Evolutionary conservation across 2,113 vertebrate genomes (phyloP).

Genomic region (Trochalopteron elliotii): DNA sequence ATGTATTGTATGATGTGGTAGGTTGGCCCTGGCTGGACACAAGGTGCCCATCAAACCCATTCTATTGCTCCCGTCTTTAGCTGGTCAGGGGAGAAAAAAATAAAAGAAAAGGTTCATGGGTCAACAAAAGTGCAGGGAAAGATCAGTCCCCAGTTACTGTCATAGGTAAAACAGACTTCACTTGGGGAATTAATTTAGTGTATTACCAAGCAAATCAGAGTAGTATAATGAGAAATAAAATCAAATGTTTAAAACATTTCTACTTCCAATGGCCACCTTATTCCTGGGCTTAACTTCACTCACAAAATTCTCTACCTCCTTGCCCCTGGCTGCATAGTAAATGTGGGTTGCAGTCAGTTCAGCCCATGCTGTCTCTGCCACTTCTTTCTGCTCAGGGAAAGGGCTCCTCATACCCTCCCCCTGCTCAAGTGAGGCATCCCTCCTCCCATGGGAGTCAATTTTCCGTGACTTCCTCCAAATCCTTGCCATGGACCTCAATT

Average conservation of each 20-base stretch:
- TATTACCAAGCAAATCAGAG: not conserved
- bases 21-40: not conserved
- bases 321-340: not conserved
- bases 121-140: not conserved
- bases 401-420: not conserved
- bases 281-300: not conserved
- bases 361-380: not conserved
- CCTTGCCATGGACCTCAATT: not conserved
- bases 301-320: not conserved
- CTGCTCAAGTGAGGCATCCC: not conserved
- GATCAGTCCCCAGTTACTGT: not conserved
- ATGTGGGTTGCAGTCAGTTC: not conserved
- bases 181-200: not conserved
- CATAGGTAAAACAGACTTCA: not conserved
- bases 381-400: not conserved
- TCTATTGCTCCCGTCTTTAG: not conserved
- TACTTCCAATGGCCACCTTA: not conserved
- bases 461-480: rapidly evolving
- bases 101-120: rapidly evolving
- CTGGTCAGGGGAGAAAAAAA: not conserved
- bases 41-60: not conserved
- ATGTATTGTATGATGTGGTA: not conserved
- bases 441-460: not conserved
- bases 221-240: not conserved
- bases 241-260: not conserved